These are phyloP conservation scores for Leptogaster cylindrica DNA, from an alignment of 2,888 invertebrate genomes.

Conservation along the genomic window DNA sequence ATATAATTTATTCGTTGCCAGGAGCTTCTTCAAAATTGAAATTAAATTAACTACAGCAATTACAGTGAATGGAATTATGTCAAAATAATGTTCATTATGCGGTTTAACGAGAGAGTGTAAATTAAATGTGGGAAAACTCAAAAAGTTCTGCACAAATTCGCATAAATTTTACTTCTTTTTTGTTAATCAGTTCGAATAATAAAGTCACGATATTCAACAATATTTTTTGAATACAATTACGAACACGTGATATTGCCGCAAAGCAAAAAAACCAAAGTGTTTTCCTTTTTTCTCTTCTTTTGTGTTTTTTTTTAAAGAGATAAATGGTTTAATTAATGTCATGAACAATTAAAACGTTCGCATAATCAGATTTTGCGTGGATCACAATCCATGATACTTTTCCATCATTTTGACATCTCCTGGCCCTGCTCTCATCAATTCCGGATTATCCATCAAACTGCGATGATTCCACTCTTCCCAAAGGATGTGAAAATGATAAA, in stretches of 20 bases:
- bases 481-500: conserved; percentile 17
- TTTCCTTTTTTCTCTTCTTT: too few species aligned
- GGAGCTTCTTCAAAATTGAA: conserved; percentile 29
- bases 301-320: too few species aligned
- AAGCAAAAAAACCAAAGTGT: too few species aligned
- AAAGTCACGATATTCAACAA: too few species aligned
- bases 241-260: not conserved
- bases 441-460: not conserved
- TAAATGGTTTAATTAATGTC: conserved; percentile 42
- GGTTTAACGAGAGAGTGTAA: conserved; percentile 16
- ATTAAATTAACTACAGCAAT: conserved; percentile 30
- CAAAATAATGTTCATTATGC: conserved; percentile 31
- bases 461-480: not conserved
- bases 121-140: conserved; percentile 26
- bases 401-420: not conserved
- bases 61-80: conserved; percentile 28
- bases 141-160: conserved; percentile 1
- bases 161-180: conserved; percentile 10
- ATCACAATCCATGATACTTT: conserved; percentile 13
- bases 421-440: not conserved
- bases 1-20: conserved; percentile 20
- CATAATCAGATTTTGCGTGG: conserved; percentile 38
- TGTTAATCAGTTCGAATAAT: conserved; percentile 22
- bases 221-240: too few species aligned
- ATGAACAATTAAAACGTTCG: conserved; percentile 36